phyloP scores from a whole-genome alignment of 2,113 vertebrate species.

The Glaucomys volans region DNA sequence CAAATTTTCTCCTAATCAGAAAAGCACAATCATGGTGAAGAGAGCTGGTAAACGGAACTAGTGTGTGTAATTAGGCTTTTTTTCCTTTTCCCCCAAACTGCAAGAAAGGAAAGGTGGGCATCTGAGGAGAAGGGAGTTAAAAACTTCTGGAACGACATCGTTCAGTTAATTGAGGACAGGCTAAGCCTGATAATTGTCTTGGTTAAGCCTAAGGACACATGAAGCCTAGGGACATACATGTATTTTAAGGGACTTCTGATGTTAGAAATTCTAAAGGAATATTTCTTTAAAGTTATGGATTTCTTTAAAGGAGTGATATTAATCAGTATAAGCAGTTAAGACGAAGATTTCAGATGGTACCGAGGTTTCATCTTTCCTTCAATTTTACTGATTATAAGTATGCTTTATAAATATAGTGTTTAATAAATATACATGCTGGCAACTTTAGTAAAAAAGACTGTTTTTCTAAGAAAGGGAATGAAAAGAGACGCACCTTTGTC shows the following conservation, averaged over 20 bases:
- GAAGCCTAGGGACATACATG: background rate
- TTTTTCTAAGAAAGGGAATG: constrained; percentile 11
- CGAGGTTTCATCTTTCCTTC: background rate
- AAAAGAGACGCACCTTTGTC: background rate
- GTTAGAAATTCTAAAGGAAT: constrained; percentile 25
- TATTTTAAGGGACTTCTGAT: background rate
- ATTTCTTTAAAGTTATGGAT: background rate
- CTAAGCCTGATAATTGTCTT: constrained; percentile 20
- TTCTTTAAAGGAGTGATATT: background rate
- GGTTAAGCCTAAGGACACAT: background rate
- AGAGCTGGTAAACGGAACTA: constrained; percentile 36
- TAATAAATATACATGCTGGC: background rate
- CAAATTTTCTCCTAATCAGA: constrained; percentile 77
- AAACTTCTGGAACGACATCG: background rate
- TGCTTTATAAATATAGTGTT: background rate
- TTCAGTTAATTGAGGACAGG: constrained; percentile 36
- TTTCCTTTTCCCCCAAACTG: constrained; percentile 12
- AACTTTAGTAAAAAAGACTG: background rate
- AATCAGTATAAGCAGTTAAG: background rate
- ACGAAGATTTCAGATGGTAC: background rate
- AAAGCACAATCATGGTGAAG: constrained; percentile 64
- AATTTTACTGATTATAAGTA: background rate
- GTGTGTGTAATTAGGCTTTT: constrained; percentile 59
- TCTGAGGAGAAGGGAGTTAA: background rate
- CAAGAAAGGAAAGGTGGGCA: constrained; percentile 31